These are phyloP conservation scores for Meriones psammophilus DNA, from an alignment of 2,797 vertebrate species.

Conservation along the genomic window DNA sequence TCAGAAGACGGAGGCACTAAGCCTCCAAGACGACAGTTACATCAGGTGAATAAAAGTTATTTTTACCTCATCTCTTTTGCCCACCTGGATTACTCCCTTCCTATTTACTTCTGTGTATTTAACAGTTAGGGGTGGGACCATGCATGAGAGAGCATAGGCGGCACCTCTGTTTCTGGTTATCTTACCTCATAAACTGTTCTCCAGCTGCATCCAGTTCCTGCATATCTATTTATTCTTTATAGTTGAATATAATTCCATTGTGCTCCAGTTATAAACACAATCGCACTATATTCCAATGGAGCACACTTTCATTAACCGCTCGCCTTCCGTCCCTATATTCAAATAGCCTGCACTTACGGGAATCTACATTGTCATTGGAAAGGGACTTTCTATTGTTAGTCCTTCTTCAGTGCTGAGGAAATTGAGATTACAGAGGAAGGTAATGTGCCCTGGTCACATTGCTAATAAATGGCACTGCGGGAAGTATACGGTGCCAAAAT, in stretches of 20 bases:
- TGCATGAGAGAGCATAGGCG: too few relatives aligned
- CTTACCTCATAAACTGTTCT: background rate
- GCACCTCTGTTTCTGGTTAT: background rate
- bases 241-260: background rate
- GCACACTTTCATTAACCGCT: background rate
- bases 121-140: background rate
- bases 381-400: background rate
- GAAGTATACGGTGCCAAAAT: background rate
- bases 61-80: too few relatives aligned
- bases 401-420: background rate
- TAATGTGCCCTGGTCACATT: background rate
- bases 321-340: background rate
- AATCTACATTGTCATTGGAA: background rate
- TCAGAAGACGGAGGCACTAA: too few relatives aligned
- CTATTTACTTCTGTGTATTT: background rate
- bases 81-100: background rate
- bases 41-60: too few relatives aligned
- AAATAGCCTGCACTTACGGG: background rate
- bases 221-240: background rate
- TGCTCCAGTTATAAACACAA: too few relatives aligned
- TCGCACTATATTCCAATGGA: background rate
- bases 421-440: background rate
- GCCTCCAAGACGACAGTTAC: too few relatives aligned
- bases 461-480: background rate
- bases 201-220: too few relatives aligned